Evolutionary conservation across 2,888 invertebrate species (phyloP), one percentile per base, ranked within the genome.

Genomic region (Ceratothoa steindachneri): DNA sequence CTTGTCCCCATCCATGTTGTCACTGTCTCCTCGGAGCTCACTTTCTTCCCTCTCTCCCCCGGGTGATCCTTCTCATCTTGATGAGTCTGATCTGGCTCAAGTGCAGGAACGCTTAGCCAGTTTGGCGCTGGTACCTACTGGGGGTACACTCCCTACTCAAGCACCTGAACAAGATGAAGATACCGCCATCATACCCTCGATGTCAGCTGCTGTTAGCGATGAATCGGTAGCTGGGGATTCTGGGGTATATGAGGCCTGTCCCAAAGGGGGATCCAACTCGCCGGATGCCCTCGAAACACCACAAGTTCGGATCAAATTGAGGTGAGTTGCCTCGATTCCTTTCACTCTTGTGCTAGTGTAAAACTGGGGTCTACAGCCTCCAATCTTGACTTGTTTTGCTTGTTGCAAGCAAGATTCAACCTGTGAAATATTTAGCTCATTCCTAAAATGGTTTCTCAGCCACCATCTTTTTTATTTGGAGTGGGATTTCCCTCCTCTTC

Each of bases 191-290:
- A 41, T 41, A 15, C 41, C 5, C 41, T 41, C 41, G 41, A 95
- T 97, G 65, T 96, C 96, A 24, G 96, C 97, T 52, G 96, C 97
- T 41, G 96, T 96, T 22, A 96, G 96, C 84, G 96, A 97, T 84
- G 97, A 97, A 84, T 96, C 95, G 65, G 96, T 97, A 75, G 96
- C 97, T 60, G 97, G 97, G 0, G 95, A 95, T 84, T 94, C 93
- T 0, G 94, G 94, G 0, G 94, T 95, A 24, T 95, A 94, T 82
- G 94, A 95, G 83, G 94, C 94, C 4, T 92, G 93, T 2, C 91
- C 93, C 81, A 87, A 89, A 69, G 51, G 29, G 12, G 30, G 24
- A 12, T 72, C 76, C 9, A 71, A 68, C 15, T 73, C 76, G 5
- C 75, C 76, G 22, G 74, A 71, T 53, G 55, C 55, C 52, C 77